A percentile compares a stretch with the other conserved stretches of the same genome.
Evolutionary conservation across 2,113 vertebrate genomes (phyloP).

Genomic region (Acrocephalus arundinaceus): DNA sequence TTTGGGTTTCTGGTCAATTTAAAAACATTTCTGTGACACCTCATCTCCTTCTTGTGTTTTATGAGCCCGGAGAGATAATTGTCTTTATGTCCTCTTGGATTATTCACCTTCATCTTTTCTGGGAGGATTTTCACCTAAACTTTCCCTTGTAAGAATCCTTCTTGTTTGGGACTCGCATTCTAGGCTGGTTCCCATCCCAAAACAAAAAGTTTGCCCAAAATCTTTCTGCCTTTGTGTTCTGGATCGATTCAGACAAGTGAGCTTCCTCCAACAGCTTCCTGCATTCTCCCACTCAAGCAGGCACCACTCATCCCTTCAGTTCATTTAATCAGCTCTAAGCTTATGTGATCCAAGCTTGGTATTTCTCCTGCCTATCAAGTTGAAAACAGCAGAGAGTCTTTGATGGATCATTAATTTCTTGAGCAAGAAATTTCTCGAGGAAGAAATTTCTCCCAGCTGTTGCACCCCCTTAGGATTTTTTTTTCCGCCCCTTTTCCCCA

Average conservation of each 20-base stretch:
- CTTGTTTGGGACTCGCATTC: not conserved
- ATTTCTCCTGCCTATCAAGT: not conserved
- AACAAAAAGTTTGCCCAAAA: not conserved
- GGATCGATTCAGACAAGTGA: not conserved
- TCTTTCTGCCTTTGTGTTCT: not conserved
- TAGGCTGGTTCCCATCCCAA: not conserved
- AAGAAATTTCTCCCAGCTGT: not conserved
- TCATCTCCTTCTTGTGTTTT: not conserved
- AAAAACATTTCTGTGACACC: not conserved
- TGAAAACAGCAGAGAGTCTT: not conserved
- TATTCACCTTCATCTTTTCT: not conserved
- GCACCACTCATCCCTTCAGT: not conserved
- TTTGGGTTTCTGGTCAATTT: not conserved
- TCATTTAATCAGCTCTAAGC: not conserved
- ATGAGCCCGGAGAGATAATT: not conserved
- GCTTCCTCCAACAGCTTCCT: not conserved
- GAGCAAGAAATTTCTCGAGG: not conserved
- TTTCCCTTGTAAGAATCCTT: not conserved
- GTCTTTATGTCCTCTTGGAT: not conserved
- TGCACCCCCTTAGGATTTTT: not conserved
- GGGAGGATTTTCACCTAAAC: not conserved
- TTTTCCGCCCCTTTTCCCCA: rapidly evolving
- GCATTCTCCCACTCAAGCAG: rapidly evolving
- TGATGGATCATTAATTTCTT: not conserved
- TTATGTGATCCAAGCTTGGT: not conserved